Percentiles rank a stretch among this genome's conserved stretches.
Evolutionary conservation across 2,113 vertebrate genomes (phyloP).

Genomic region (Spea bombifrons): DNA sequence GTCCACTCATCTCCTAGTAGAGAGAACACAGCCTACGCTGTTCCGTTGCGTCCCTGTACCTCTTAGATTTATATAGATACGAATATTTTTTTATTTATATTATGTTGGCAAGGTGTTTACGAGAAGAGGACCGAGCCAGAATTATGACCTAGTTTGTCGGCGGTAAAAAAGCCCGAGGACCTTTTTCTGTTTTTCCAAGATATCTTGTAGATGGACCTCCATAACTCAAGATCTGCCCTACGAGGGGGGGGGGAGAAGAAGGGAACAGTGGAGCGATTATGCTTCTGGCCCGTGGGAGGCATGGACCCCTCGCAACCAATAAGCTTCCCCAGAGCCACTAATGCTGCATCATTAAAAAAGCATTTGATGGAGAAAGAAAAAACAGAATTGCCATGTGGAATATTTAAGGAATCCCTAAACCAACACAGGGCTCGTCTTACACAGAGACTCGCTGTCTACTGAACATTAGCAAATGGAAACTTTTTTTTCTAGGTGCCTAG

Average conservation of each 20-base stretch:
- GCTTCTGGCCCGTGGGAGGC: neutral
- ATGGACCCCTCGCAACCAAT: slow-evolving; percentile 13
- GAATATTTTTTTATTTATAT: neutral
- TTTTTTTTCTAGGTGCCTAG: slow-evolving; percentile 11
- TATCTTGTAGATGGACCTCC: slow-evolving; percentile 8
- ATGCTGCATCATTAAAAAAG: slow-evolving; percentile 33
- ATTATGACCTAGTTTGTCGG: slow-evolving; percentile 19
- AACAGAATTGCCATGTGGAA: slow-evolving; percentile 23
- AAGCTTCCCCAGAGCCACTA: slow-evolving; percentile 22
- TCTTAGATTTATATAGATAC: neutral
- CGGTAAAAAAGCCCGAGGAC: slow-evolving; percentile 2
- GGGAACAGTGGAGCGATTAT: slow-evolving; percentile 23
- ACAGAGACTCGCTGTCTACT: slow-evolving; percentile 24
- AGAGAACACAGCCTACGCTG: neutral
- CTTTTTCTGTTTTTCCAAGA: slow-evolving; percentile 24
- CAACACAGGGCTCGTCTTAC: slow-evolving; percentile 29
- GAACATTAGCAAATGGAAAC: slow-evolving; percentile 39
- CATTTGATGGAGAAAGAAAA: slow-evolving; percentile 17
- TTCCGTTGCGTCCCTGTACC: neutral
- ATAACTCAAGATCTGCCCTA: neutral
- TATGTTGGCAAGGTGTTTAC: neutral
- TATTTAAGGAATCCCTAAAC: slow-evolving; percentile 46
- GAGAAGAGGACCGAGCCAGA: neutral
- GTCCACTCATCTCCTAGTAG: slow-evolving; percentile 8
- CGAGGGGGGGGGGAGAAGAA: neutral